phyloP scores from a whole-genome alignment of 2,113 vertebrate genomes.

The Pituophis catenifer region DNA sequence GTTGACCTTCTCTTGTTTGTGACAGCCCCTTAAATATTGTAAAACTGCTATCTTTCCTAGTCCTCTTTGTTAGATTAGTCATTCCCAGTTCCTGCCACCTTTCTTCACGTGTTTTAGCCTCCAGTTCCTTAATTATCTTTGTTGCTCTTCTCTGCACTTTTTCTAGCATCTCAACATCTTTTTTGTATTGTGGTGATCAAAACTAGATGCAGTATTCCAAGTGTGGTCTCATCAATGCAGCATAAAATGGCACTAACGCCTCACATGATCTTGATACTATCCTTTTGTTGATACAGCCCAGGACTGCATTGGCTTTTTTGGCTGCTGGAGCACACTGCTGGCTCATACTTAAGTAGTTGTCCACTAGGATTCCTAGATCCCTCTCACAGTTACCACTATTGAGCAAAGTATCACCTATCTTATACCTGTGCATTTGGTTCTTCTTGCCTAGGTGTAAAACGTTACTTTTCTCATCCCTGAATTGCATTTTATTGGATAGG shows the following conservation, averaged over 20 bases:
- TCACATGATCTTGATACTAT: not conserved
- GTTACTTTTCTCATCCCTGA: too few relatives aligned
- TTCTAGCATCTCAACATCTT: not conserved
- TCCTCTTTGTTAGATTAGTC: too few relatives aligned
- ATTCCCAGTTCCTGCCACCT: too few relatives aligned
- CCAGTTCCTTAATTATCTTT: too few relatives aligned
- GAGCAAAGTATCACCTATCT: not conserved
- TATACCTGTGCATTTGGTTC: too few relatives aligned
- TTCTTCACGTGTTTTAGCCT: too few relatives aligned
- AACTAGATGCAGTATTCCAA: not conserved
- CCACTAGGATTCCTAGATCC: not conserved
- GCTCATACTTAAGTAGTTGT: not conserved
- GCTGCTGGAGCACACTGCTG: not conserved
- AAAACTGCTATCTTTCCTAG: too few relatives aligned
- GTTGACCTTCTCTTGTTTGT: too few relatives aligned
- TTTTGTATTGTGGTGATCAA: not conserved
- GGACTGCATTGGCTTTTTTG: not conserved
- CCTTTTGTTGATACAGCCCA: not conserved
- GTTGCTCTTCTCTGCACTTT: too few relatives aligned
- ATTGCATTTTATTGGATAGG: too few relatives aligned
- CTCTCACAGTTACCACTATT: not conserved
- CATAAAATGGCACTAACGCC: not conserved
- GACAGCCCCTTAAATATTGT: too few relatives aligned
- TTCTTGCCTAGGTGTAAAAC: too few relatives aligned
- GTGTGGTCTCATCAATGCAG: not conserved